These are phyloP conservation scores for Philereme transversata DNA, from an alignment of 2,888 invertebrate genomes.

Conservation along the genomic window DNA sequence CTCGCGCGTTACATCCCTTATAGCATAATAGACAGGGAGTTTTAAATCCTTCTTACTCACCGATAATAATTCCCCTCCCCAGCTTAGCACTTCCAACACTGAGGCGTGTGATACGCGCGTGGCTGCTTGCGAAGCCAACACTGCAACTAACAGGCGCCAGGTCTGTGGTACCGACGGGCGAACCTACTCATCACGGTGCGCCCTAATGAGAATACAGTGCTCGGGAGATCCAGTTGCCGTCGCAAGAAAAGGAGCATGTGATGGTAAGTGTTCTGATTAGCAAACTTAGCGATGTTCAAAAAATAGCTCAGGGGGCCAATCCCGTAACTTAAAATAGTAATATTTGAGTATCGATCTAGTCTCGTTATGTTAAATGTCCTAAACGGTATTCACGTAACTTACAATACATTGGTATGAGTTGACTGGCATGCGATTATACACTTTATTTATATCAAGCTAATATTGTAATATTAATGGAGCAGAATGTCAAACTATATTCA, in stretches of 20 bases:
- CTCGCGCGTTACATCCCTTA: no score
- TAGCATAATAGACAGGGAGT: no score
- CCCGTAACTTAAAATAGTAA: no score
- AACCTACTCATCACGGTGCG: constrained; percentile 92
- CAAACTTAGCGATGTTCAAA: neutral
- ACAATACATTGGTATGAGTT: no score
- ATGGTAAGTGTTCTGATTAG: constrained; percentile 76
- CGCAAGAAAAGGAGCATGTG: constrained; percentile 89
- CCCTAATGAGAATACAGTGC: constrained; percentile 90
- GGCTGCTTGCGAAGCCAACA: constrained; percentile 70
- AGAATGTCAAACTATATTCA: no score
- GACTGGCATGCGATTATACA: no score
- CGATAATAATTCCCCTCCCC: constrained; percentile 5
- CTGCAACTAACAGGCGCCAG: constrained; percentile 67
- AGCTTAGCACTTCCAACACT: constrained; percentile 48
- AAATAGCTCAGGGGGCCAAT: neutral
- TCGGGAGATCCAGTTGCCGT: constrained; percentile 88
- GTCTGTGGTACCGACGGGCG: constrained; percentile 92
- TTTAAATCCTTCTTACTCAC: neutral
- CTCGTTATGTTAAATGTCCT: no score
- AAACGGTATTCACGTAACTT: no score
- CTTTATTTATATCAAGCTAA: no score
- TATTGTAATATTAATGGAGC: no score
- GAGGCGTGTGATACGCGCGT: constrained; percentile 64
- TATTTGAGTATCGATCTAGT: no score